Conservation (phyloP, 2,888 invertebrate species). For the Escarpia spicata region DNA sequence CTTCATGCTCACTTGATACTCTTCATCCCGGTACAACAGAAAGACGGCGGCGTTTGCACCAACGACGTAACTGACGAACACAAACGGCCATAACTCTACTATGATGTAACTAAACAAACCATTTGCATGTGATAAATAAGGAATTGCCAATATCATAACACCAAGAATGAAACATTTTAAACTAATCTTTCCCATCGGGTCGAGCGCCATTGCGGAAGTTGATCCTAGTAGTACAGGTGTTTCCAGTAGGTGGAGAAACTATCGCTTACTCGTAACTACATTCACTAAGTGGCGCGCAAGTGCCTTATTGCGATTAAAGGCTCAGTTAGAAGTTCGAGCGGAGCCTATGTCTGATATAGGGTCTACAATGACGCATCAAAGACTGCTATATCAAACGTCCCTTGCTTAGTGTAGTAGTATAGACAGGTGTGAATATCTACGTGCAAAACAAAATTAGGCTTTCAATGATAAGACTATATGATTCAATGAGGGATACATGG, state of each 20-base stretch:
- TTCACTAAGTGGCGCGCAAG: not conserved
- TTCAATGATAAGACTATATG: too few relatives aligned
- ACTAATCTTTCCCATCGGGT: not conserved
- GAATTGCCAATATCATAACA: not conserved
- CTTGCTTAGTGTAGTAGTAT: too few relatives aligned
- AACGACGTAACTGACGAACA: not conserved
- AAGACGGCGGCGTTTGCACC: not conserved
- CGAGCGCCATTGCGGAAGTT: conserved; percentile 6
- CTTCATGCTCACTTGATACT: not conserved
- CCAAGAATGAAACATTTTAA: not conserved
- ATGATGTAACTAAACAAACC: not conserved
- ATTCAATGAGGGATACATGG: too few relatives aligned
- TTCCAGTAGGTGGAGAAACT: not conserved
- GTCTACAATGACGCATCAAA: too few relatives aligned
- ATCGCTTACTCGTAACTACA: not conserved
- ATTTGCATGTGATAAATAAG: not conserved
- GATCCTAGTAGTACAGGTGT: not conserved
- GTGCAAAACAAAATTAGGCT: too few relatives aligned
- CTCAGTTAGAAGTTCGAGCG: too few relatives aligned
- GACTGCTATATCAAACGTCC: too few relatives aligned
- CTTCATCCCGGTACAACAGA: not conserved
- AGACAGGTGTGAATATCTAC: too few relatives aligned
- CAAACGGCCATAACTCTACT: not conserved
- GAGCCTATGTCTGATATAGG: too few relatives aligned
- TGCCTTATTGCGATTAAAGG: not conserved